phyloP scores from a whole-genome alignment of 1,140 invertebrate genomes.

The Conopomorpha cramerella region DNA sequence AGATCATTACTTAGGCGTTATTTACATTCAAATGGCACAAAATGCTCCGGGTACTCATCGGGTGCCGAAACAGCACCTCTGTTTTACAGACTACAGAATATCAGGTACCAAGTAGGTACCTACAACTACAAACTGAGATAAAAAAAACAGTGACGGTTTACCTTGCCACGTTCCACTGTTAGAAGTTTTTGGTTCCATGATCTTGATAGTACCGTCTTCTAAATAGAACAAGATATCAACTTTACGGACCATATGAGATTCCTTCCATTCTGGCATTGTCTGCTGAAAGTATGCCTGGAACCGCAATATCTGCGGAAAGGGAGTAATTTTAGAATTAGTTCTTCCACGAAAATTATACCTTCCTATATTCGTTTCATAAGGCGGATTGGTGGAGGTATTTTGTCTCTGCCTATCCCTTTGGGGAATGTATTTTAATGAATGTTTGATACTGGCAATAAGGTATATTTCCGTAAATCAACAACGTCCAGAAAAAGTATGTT shows the following conservation, averaged over 20 bases:
- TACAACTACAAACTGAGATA: neutral
- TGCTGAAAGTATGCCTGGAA: conserved; percentile 90
- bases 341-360: neutral
- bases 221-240: conserved; percentile 88
- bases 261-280: conserved; percentile 73
- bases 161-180: conserved; percentile 54
- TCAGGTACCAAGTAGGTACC: neutral
- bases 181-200: conserved; percentile 57
- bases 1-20: neutral
- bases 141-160: conserved; percentile 6
- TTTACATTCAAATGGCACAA: neutral
- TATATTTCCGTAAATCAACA: neutral
- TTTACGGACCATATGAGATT: conserved; percentile 72
- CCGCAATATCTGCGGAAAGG: conserved; percentile 81
- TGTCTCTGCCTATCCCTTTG: too few species aligned
- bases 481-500: too few species aligned
- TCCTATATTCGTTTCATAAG: neutral
- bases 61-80: neutral
- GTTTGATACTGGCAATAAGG: neutral
- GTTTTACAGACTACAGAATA: too few species aligned
- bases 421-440: neutral
- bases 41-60: neutral
- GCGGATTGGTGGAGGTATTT: too few species aligned
- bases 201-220: conserved; percentile 91
- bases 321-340: too few species aligned